Conservation (phyloP, 2,113 vertebrate species). For the Columbina picui region DNA sequence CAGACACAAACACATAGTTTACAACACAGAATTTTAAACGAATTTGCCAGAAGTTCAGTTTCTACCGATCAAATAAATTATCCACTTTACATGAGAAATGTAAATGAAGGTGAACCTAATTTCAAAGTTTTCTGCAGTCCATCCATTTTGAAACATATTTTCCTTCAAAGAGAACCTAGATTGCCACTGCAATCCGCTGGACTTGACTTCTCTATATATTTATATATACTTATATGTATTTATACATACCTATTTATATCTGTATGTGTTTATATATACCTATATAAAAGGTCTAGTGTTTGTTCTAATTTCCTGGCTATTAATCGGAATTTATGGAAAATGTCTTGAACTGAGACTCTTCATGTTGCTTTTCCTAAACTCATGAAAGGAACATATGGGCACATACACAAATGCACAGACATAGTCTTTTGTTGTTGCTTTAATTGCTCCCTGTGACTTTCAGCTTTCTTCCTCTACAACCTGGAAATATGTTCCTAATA, state of each 20-base stretch:
- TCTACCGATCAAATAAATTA: background rate
- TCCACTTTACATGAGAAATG: background rate
- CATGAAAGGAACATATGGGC: background rate
- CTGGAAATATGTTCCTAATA: background rate
- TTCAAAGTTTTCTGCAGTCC: background rate
- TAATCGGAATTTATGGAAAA: background rate
- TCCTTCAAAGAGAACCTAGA: background rate
- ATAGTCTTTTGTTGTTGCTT: background rate
- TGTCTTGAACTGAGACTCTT: background rate
- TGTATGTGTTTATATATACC: too few relatives aligned
- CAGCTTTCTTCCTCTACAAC: conserved; percentile 12
- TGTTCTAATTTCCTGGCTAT: background rate
- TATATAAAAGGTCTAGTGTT: background rate
- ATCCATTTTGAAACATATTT: background rate
- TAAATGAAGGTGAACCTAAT: background rate
- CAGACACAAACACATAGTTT: background rate
- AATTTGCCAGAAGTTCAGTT: background rate
- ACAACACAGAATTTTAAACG: background rate
- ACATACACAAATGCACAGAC: background rate
- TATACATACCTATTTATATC: too few relatives aligned
- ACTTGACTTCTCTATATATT: background rate
- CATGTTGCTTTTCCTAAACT: background rate
- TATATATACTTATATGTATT: too few relatives aligned
- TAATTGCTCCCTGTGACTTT: background rate
- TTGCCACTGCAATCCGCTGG: background rate